Percentiles rank a stretch among this genome's conserved stretches.
Evolutionary conservation across 2,113 vertebrate species (phyloP).

Genomic region (Nothoprocta perdicaria): DNA sequence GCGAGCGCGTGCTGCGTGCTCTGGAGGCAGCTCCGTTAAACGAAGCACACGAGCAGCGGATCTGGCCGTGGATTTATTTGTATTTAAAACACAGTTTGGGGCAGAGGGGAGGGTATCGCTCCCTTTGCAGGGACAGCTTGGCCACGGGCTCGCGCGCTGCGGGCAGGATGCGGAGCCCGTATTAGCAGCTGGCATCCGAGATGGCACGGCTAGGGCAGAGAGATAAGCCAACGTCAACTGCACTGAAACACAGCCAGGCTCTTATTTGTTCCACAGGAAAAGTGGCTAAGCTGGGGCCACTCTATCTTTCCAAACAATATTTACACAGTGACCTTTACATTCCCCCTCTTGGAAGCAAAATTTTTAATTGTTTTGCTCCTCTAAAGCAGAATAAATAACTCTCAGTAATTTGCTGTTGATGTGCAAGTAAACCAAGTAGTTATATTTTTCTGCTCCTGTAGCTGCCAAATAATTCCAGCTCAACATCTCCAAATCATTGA

Average conservation of each 20-base stretch:
- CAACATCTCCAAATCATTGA: not conserved
- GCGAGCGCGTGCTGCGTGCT: not conserved
- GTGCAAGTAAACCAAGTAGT: not conserved
- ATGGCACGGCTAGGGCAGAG: not conserved
- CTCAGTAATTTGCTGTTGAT: not conserved
- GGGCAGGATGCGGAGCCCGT: not conserved
- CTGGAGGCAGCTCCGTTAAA: not conserved
- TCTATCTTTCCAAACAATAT: not conserved
- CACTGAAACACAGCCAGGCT: constrained; percentile 4
- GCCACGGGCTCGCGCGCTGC: not conserved
- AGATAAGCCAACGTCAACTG: constrained; percentile 41
- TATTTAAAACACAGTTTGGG: constrained; percentile 45
- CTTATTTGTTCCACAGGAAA: constrained; percentile 34
- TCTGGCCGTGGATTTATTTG: constrained; percentile 40
- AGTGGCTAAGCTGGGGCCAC: not conserved
- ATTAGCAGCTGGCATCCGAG: constrained; percentile 37
- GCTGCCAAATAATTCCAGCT: constrained; percentile 26
- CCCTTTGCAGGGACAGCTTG: not conserved
- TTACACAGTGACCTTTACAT: constrained; percentile 13
- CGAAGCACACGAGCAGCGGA: constrained; percentile 15
- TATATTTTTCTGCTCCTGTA: not conserved
- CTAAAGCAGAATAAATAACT: not conserved
- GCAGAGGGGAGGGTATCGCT: not conserved
- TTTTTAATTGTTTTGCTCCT: constrained; percentile 4
- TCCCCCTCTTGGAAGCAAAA: constrained; percentile 33